These are phyloP conservation scores for Copsychus sechellarum DNA, from an alignment of 2,113 vertebrate genomes.

Conservation along the genomic window DNA sequence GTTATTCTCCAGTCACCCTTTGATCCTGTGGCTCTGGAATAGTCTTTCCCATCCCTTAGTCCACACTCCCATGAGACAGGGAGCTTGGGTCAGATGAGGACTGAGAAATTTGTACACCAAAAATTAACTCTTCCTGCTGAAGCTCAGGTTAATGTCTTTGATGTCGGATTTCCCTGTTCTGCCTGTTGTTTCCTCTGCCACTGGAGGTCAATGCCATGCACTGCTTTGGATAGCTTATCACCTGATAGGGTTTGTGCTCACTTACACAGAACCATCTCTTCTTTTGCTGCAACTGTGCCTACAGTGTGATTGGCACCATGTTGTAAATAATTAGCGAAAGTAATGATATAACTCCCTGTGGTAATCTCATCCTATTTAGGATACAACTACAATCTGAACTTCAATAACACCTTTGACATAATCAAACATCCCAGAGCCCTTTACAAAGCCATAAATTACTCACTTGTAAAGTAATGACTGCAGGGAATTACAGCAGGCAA, in stretches of 20 bases:
- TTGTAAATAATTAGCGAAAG: slow-evolving; percentile 63
- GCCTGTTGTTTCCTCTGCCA: neutral
- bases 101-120: neutral
- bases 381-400: slow-evolving; percentile 69
- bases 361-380: slow-evolving; percentile 63
- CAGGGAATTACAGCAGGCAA: slow-evolving; percentile 64
- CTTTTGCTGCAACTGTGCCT: neutral
- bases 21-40: neutral
- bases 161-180: neutral
- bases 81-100: neutral
- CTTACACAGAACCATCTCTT: neutral
- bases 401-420: slow-evolving; percentile 73
- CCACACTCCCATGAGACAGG: neutral
- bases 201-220: slow-evolving; percentile 15
- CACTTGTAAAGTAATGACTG: slow-evolving; percentile 69
- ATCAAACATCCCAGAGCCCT: slow-evolving; percentile 66
- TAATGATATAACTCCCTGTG: slow-evolving; percentile 66
- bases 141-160: neutral
- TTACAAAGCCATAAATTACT: slow-evolving; percentile 72
- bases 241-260: neutral
- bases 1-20: neutral
- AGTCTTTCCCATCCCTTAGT: neutral
- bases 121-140: neutral
- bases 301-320: slow-evolving; percentile 44
- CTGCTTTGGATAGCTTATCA: neutral